Evolutionary conservation across 2,797 vertebrate genomes (phyloP).

Genomic region (Enteromius mattozi): DNA sequence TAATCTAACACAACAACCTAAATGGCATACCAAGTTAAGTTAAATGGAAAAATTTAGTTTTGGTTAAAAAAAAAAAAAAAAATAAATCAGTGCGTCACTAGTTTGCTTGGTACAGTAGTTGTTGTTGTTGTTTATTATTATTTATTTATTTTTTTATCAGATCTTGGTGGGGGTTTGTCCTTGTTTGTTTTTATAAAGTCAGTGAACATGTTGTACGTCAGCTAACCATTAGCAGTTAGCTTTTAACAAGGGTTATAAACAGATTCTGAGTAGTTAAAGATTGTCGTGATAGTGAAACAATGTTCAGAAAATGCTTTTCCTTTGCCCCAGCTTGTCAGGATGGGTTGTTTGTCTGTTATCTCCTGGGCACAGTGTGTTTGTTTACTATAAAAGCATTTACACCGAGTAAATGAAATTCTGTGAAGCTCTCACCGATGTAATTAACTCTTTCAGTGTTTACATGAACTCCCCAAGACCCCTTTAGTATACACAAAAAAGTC

Average conservation of each 20-base stretch:
- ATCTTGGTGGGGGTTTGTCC: not conserved
- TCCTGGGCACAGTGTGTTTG: conserved; percentile 25
- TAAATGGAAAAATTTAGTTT: not conserved
- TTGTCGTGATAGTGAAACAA: not conserved
- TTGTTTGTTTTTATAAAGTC: not conserved
- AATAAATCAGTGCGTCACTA: not conserved
- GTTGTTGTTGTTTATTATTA: not conserved
- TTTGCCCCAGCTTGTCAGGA: conserved; percentile 1
- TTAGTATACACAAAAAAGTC: not conserved
- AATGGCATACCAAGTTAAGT: not conserved
- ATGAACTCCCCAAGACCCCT: conserved; percentile 20
- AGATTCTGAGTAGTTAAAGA: conserved; percentile 5
- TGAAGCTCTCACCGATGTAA: conserved; percentile 21
- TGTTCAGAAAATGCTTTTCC: conserved; percentile 7
- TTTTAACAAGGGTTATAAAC: not conserved
- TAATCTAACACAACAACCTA: not conserved
- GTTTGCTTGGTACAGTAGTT: not conserved
- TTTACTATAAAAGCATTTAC: conserved; percentile 34
- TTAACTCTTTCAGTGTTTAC: conserved; percentile 34
- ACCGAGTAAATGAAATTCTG: conserved; percentile 28
- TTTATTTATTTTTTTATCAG: not conserved
- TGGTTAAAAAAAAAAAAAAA: not conserved
- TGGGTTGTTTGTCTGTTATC: conserved; percentile 8
- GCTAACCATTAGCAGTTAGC: not conserved
- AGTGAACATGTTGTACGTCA: not conserved